These are phyloP conservation scores for Phrynocephalus vlangalii DNA, from an alignment of 2,797 vertebrate species.

Conservation along the genomic window DNA sequence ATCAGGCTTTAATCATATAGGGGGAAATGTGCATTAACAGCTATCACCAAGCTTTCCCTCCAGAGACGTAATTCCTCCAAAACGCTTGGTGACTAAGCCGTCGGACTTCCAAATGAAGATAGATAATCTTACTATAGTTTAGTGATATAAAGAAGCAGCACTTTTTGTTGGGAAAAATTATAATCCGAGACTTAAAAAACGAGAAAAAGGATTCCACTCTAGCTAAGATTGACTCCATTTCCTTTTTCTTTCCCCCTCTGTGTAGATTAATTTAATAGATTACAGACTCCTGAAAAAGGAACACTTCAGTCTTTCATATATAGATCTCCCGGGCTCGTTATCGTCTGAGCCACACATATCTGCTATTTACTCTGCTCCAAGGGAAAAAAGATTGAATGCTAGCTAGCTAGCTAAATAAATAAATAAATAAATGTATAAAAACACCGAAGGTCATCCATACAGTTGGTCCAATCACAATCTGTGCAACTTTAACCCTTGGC, in stretches of 20 bases:
- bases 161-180: too few relatives aligned
- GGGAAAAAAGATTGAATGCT: constrained; percentile 70
- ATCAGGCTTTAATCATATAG: too few relatives aligned
- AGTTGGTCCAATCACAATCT: constrained; percentile 85
- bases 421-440: constrained; percentile 31
- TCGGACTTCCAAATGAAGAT: too few relatives aligned
- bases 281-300: constrained; percentile 28
- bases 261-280: constrained; percentile 22
- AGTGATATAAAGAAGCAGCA: background rate
- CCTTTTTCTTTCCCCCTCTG: background rate
- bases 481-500: constrained; percentile 88
- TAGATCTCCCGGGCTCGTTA: constrained; percentile 1
- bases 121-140: constrained; percentile 26
- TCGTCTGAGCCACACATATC: constrained; percentile 51
- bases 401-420: constrained; percentile 15
- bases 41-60: too few relatives aligned
- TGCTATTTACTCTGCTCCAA: constrained; percentile 65
- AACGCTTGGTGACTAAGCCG: too few relatives aligned
- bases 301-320: constrained; percentile 25
- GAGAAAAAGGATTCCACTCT: constrained; percentile 13
- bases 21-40: too few relatives aligned
- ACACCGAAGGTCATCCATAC: constrained; percentile 78
- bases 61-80: too few relatives aligned
- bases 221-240: constrained; percentile 41
- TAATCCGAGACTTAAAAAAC: too few relatives aligned